Evolutionary conservation across 1,140 invertebrate genomes (phyloP).

Genomic region (Ladona fulva): DNA sequence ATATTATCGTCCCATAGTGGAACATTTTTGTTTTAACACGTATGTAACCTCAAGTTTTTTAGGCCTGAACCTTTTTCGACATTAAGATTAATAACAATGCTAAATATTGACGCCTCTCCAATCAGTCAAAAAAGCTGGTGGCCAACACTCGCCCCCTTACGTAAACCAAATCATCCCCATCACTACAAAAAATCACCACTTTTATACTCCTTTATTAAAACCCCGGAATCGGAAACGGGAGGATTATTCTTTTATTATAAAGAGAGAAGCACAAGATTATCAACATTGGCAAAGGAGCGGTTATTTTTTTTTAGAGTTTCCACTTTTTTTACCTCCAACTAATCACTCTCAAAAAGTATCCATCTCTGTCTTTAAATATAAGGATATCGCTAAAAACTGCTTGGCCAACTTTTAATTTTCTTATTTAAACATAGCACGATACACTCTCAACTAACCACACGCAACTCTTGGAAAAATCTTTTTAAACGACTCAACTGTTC

Average conservation of each 20-base stretch:
- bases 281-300: neutral
- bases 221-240: neutral
- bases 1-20: slow-evolving; percentile 1
- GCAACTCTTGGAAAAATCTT: too few species aligned
- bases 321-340: neutral
- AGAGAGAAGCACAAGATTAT: slow-evolving; percentile 5
- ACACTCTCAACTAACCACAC: too few species aligned
- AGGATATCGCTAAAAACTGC: neutral
- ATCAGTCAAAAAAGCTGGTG: slow-evolving; percentile 7
- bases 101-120: neutral
- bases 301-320: neutral
- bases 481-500: too few species aligned
- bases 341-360: slow-evolving; percentile 5
- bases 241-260: neutral
- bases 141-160: neutral
- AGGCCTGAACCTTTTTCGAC: neutral
- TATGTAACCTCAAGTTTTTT: slow-evolving; percentile 2
- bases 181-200: neutral
- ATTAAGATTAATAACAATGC: slow-evolving; percentile 10
- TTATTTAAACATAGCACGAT: neutral
- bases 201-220: neutral
- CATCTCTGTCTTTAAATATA: neutral
- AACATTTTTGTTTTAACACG: slow-evolving; percentile 3
- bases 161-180: neutral
- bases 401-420: neutral